A percentile compares a stretch with the other conserved stretches of the same genome.
These are phyloP conservation scores for Morelia viridis DNA, from an alignment of 2,797 vertebrate species.

Conservation along the genomic window DNA sequence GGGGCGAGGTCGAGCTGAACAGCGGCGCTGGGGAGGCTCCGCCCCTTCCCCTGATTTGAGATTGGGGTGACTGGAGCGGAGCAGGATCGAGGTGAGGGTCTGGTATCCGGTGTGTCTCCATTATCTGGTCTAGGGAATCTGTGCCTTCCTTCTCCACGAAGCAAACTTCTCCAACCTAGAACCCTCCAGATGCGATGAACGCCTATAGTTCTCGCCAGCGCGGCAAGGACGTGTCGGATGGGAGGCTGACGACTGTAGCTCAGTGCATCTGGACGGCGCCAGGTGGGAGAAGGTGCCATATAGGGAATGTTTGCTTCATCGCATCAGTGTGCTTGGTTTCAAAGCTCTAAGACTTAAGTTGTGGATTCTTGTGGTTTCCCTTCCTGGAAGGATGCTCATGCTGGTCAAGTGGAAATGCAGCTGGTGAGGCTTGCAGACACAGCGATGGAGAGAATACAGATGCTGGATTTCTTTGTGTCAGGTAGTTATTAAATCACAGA, in stretches of 20 bases:
- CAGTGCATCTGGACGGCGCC: neutral
- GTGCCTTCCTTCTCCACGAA: neutral
- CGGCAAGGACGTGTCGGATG: neutral
- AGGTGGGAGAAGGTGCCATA: neutral
- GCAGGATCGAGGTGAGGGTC: neutral
- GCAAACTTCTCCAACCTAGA: neutral
- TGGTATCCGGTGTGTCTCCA: neutral
- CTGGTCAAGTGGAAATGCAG: neutral
- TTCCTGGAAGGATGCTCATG: neutral
- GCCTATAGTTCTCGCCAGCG: neutral
- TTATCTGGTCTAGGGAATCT: neutral
- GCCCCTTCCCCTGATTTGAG: slow-evolving; percentile 7
- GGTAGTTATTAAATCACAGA: neutral
- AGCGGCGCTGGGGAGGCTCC: neutral
- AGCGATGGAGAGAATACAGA: neutral
- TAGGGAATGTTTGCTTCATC: neutral
- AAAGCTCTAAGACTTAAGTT: neutral
- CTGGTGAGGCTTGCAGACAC: neutral
- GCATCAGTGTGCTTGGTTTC: neutral
- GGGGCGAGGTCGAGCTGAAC: neutral
- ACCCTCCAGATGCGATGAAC: neutral
- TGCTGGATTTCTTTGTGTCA: neutral
- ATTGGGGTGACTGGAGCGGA: neutral
- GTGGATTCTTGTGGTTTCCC: too few species aligned
- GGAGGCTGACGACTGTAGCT: neutral